These are phyloP conservation scores for Caerostris darwini DNA, from an alignment of 1,140 invertebrate species.

Conservation along the genomic window DNA sequence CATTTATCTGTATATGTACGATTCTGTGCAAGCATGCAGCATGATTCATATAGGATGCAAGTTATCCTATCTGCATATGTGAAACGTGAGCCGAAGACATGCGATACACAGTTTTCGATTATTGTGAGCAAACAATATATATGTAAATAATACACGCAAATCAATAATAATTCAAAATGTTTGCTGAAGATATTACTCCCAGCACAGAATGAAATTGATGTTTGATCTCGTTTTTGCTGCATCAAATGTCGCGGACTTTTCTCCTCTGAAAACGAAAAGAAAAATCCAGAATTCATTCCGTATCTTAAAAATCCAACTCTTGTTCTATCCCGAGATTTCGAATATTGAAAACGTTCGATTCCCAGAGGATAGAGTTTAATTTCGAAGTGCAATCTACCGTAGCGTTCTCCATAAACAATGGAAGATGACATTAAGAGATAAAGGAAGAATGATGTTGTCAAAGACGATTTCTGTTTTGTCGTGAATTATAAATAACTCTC, in stretches of 20 bases:
- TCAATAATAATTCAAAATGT: not conserved
- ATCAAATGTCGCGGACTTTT: not conserved
- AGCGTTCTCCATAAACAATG: not conserved
- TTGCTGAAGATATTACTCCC: not conserved
- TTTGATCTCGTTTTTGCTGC: not conserved
- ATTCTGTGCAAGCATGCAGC: too few species aligned
- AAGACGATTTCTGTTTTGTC: not conserved
- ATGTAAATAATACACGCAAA: too few species aligned
- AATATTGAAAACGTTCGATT: not conserved
- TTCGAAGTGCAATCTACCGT: not conserved
- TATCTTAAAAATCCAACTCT: too few species aligned
- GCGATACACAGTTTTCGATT: too few species aligned
- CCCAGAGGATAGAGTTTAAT: not conserved
- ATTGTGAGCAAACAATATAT: too few species aligned
- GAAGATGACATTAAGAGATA: not conserved
- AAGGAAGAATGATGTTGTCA: not conserved
- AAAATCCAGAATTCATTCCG: too few species aligned
- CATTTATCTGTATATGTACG: too few species aligned
- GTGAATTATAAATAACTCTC: not conserved
- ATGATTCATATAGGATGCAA: too few species aligned
- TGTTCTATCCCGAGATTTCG: not conserved
- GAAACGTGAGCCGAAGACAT: too few species aligned
- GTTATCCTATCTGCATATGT: too few species aligned
- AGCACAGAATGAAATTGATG: too few species aligned
- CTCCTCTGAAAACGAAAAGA: too few species aligned